These are phyloP conservation scores for Sander vitreus DNA, from an alignment of 2,113 vertebrate species.

Conservation along the genomic window DNA sequence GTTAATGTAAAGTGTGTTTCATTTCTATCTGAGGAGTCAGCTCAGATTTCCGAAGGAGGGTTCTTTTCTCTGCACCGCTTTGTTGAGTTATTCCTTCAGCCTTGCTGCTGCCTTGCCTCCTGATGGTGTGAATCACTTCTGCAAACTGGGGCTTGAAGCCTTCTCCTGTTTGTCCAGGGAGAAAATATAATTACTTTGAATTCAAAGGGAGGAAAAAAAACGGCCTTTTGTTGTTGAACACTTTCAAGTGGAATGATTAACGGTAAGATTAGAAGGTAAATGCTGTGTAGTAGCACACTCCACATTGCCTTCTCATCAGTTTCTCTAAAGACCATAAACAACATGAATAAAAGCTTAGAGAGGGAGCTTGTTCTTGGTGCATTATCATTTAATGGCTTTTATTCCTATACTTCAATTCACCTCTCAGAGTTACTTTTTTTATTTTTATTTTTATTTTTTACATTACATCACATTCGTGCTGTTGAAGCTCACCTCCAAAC, in stretches of 20 bases:
- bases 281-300: slow-evolving; percentile 35
- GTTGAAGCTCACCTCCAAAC: slow-evolving; percentile 32
- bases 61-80: slow-evolving; percentile 13
- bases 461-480: slow-evolving; percentile 16
- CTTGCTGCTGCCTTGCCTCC: slow-evolving; percentile 30
- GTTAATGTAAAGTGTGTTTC: slow-evolving; percentile 24
- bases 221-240: slow-evolving; percentile 62
- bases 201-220: slow-evolving; percentile 31
- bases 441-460: not conserved
- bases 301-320: slow-evolving; percentile 55
- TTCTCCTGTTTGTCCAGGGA: slow-evolving; percentile 37
- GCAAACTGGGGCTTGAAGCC: slow-evolving; percentile 25
- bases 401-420: slow-evolving; percentile 29
- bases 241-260: slow-evolving; percentile 71
- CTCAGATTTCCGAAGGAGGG: slow-evolving; percentile 20
- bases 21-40: slow-evolving; percentile 11
- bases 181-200: slow-evolving; percentile 46
- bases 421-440: not conserved
- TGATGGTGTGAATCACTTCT: slow-evolving; percentile 44
- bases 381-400: slow-evolving; percentile 62
- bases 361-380: slow-evolving; percentile 22
- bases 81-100: slow-evolving; percentile 33
- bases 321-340: slow-evolving; percentile 61
- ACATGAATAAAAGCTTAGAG: slow-evolving; percentile 50
- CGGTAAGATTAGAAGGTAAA: slow-evolving; percentile 64